These are phyloP conservation scores for Sinocyclocheilus maitianheensis DNA, from an alignment of 2,113 vertebrate species.

Conservation along the genomic window DNA sequence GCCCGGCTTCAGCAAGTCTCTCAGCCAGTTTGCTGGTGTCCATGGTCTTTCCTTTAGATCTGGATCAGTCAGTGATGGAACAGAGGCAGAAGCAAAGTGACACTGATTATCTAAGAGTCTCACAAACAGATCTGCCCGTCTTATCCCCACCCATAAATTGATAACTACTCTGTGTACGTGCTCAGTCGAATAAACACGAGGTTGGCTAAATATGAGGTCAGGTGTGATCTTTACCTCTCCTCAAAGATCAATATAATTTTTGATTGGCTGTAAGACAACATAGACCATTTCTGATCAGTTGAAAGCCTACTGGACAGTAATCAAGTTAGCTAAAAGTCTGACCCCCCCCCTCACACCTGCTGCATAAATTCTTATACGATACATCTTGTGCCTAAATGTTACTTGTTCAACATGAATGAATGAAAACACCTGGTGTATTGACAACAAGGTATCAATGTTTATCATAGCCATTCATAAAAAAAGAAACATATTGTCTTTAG, in stretches of 20 bases:
- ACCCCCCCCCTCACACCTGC: not conserved
- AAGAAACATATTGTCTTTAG: not conserved
- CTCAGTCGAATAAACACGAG: not conserved
- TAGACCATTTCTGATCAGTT: not conserved
- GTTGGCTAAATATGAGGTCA: not conserved
- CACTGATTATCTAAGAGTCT: not conserved
- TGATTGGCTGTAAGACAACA: not conserved
- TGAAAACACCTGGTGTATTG: not conserved
- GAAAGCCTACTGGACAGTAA: not conserved
- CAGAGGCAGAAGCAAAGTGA: constrained; percentile 3
- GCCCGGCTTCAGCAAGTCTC: constrained; percentile 74
- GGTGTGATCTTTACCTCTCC: not conserved
- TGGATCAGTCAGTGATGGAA: constrained; percentile 15
- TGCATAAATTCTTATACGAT: not conserved
- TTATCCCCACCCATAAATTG: constrained; percentile 33
- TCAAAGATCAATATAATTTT: not conserved
- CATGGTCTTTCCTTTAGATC: constrained; percentile 43
- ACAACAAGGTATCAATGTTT: not conserved
- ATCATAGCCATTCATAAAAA: not conserved
- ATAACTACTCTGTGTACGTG: constrained; percentile 30
- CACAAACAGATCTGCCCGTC: not conserved
- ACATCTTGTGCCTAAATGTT: not conserved
- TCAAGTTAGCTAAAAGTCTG: not conserved
- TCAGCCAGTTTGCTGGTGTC: constrained; percentile 58
- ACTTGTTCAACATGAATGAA: not conserved